Conservation (phyloP, 2,113 vertebrate genomes). For the Hydrolagus affinis region DNA sequence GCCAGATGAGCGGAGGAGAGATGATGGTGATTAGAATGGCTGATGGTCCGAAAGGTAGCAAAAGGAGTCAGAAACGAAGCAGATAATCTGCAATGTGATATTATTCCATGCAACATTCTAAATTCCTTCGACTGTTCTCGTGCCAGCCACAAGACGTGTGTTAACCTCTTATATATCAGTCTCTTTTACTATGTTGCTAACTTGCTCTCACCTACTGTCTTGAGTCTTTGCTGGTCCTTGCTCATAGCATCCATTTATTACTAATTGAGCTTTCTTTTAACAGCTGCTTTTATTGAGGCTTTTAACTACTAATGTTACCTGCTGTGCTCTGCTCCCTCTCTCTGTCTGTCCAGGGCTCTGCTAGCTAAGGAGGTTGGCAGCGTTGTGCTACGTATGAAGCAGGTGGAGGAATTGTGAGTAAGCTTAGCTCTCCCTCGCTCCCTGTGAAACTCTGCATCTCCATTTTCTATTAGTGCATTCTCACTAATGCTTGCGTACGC, state of each 20-base stretch:
- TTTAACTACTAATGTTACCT: slow-evolving; percentile 54
- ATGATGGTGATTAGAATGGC: no score
- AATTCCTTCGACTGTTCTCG: no score
- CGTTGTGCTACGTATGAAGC: slow-evolving; percentile 98
- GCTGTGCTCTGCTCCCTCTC: slow-evolving; percentile 67
- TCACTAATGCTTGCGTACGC: not conserved
- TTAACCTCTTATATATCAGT: not conserved
- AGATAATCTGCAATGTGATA: no score
- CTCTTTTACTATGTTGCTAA: not conserved
- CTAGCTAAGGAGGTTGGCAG: slow-evolving; percentile 96
- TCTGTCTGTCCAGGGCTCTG: slow-evolving; percentile 73
- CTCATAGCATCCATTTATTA: slow-evolving; percentile 43
- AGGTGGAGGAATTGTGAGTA: slow-evolving; percentile 99
- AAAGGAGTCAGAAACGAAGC: no score
- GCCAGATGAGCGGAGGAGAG: no score
- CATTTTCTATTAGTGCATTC: slow-evolving; percentile 14
- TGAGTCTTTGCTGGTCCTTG: not conserved
- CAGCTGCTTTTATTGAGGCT: slow-evolving; percentile 12
- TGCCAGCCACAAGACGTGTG: no score
- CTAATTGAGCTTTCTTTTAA: slow-evolving; percentile 29
- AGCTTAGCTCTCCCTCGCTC: slow-evolving; percentile 51
- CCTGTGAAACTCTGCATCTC: slow-evolving; percentile 34
- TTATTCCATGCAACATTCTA: no score
- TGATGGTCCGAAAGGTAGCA: no score
- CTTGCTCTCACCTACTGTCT: not conserved